phyloP scores from a whole-genome alignment of 2,113 vertebrate genomes.

The Lonchura striata region DNA sequence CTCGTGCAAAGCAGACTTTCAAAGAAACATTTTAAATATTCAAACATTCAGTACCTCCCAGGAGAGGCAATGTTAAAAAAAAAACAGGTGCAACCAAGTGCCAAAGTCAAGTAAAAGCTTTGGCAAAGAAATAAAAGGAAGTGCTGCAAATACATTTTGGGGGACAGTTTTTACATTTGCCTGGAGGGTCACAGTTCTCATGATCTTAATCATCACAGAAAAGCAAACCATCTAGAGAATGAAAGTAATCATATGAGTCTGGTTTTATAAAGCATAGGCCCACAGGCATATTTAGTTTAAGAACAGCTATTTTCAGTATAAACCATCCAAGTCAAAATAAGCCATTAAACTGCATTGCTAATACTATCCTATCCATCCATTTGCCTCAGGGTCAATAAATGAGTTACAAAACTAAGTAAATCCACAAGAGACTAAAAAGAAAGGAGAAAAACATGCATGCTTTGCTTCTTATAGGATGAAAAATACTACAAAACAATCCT shows the following conservation, averaged over 20 bases:
- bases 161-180: background rate
- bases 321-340: background rate
- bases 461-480: background rate
- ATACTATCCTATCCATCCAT: background rate
- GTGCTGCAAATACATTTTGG: background rate
- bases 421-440: background rate
- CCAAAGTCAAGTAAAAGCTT: slow-evolving; percentile 11
- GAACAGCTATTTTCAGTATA: background rate
- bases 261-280: background rate
- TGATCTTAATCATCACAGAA: background rate
- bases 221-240: background rate
- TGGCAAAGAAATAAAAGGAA: background rate
- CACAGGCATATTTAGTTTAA: background rate
- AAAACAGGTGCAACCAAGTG: background rate
- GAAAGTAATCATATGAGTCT: background rate
- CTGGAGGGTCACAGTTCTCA: background rate
- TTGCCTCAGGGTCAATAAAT: background rate
- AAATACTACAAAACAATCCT: background rate
- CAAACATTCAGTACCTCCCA: background rate
- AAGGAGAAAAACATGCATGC: background rate
- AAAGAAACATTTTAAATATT: background rate
- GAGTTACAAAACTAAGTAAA: background rate
- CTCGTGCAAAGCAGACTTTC: background rate
- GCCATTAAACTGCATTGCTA: background rate
- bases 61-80: slow-evolving; percentile 23